Evolutionary conservation across 2,113 vertebrate species (phyloP).

Genomic region (Lontra canadensis): DNA sequence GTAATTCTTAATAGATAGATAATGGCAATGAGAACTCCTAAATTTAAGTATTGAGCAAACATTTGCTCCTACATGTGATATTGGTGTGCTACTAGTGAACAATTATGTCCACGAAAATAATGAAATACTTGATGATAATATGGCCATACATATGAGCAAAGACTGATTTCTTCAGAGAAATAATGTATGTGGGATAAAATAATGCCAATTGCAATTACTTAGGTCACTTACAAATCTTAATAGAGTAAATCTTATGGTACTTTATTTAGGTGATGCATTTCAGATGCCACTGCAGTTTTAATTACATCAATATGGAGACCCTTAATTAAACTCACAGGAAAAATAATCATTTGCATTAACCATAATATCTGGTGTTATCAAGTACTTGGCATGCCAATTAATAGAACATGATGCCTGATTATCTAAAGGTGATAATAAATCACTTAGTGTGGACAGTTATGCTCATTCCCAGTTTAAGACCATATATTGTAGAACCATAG

Average conservation of each 20-base stretch:
- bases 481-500: slow-evolving; percentile 47
- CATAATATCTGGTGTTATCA: slow-evolving; percentile 70
- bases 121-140: slow-evolving; percentile 51
- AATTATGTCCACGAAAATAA: slow-evolving; percentile 54
- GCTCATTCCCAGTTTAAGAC: slow-evolving; percentile 45
- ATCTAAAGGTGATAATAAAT: slow-evolving; percentile 79
- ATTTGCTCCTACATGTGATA: slow-evolving; percentile 31
- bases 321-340: slow-evolving; percentile 78
- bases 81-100: slow-evolving; percentile 25
- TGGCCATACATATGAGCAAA: background rate
- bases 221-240: slow-evolving; percentile 51
- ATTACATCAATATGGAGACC: slow-evolving; percentile 74
- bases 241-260: slow-evolving; percentile 36
- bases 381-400: slow-evolving; percentile 68
- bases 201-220: slow-evolving; percentile 23
- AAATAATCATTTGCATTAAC: slow-evolving; percentile 74
- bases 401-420: slow-evolving; percentile 72
- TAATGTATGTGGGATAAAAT: background rate
- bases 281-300: slow-evolving; percentile 75
- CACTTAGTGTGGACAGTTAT: slow-evolving; percentile 73
- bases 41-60: slow-evolving; percentile 49
- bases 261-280: slow-evolving; percentile 74
- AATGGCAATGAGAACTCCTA: slow-evolving; percentile 17
- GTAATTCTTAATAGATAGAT: slow-evolving; percentile 50
- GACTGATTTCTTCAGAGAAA: slow-evolving; percentile 19